phyloP scores from a whole-genome alignment of 1,140 invertebrate genomes.

The Phymorhynchus buccinoides region DNA sequence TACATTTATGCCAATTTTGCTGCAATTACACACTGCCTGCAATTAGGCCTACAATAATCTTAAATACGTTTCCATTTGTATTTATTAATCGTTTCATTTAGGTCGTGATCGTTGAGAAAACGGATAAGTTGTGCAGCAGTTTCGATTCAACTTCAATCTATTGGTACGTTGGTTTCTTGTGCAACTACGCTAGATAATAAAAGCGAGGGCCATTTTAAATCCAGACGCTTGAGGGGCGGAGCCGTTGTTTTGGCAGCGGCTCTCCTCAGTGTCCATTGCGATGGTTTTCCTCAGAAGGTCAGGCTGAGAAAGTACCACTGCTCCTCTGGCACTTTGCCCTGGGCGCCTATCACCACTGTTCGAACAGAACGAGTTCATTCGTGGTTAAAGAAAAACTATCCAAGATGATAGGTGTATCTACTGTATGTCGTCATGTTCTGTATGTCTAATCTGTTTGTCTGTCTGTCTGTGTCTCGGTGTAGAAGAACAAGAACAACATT shows the following conservation, averaged over 20 bases:
- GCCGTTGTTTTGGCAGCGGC: background rate
- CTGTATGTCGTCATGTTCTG: background rate
- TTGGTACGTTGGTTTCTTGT: no score
- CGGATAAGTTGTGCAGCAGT: no score
- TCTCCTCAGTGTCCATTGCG: background rate
- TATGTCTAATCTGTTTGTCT: background rate
- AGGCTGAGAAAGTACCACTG: background rate
- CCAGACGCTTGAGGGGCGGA: background rate
- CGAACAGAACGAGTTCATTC: background rate
- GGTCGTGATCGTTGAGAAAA: no score
- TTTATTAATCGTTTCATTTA: no score
- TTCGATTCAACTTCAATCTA: no score
- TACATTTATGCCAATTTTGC: no score
- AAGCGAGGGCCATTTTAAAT: no score
- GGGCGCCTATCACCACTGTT: background rate
- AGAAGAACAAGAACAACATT: no score
- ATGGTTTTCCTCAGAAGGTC: background rate
- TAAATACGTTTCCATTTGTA: no score
- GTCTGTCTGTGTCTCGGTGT: conserved; percentile 9
- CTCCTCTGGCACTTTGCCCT: background rate
- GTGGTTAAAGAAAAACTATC: background rate
- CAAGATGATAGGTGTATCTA: background rate
- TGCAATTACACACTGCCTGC: no score
- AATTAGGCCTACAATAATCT: no score
- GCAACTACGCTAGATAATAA: no score